A percentile compares a stretch with the other conserved stretches of the same genome.
Evolutionary conservation across 2,113 vertebrate species (phyloP).

Genomic region (Echinops telfairi): DNA sequence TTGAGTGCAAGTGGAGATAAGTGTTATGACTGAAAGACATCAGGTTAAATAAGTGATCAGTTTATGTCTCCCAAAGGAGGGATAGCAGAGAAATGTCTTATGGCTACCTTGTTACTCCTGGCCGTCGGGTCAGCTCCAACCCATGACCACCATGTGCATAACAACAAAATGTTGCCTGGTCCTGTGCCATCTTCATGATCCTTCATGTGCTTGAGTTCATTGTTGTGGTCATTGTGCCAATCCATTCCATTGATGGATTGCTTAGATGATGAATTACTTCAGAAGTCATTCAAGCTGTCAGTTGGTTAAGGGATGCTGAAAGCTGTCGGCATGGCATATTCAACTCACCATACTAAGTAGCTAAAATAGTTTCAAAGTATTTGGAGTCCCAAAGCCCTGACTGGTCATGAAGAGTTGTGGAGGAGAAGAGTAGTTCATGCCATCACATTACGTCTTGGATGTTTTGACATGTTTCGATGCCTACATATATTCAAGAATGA

Average conservation of each 20-base stretch:
- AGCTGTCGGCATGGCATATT: background rate
- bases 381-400: background rate
- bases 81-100: conserved; percentile 28
- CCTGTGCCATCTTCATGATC: background rate
- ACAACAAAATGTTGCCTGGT: background rate
- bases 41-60: conserved; percentile 27
- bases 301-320: conserved; percentile 1
- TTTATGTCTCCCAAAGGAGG: conserved; percentile 52
- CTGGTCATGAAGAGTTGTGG: background rate
- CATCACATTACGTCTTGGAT: background rate
- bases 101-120: background rate
- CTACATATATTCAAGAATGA: background rate
- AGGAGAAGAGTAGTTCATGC: background rate
- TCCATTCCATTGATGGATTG: background rate
- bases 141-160: background rate
- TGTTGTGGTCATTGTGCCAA: background rate
- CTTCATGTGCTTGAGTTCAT: background rate
- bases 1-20: conserved; percentile 40
- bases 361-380: background rate
- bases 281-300: conserved; percentile 41
- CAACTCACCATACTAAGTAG: background rate
- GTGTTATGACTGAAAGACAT: conserved; percentile 47
- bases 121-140: background rate
- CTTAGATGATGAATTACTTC: background rate
- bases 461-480: background rate